These are phyloP conservation scores for Pituophis catenifer DNA, from an alignment of 2,113 vertebrate species.

Conservation along the genomic window DNA sequence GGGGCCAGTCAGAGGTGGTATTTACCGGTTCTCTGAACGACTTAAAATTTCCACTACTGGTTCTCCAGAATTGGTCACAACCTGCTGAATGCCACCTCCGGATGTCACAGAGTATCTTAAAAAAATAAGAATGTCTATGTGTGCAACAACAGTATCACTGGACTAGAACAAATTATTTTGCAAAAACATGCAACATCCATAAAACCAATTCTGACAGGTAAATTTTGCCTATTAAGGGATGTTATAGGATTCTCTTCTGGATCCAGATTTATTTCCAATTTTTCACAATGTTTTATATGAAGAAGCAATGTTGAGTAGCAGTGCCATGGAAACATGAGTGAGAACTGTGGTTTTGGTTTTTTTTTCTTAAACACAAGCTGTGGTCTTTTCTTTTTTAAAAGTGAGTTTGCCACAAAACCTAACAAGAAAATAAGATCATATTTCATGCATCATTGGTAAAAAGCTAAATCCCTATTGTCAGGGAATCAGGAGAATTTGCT, in stretches of 20 bases:
- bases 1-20: too few species aligned
- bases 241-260: neutral
- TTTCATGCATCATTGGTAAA: constrained; percentile 18
- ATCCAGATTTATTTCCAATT: neutral
- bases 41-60: too few species aligned
- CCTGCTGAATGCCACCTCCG: too few species aligned
- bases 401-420: constrained; percentile 11
- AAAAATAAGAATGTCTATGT: neutral
- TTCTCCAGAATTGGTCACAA: too few species aligned
- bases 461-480: constrained; percentile 40
- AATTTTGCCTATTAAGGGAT: neutral
- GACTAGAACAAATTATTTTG: neutral
- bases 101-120: neutral
- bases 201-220: neutral
- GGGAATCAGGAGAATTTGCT: constrained; percentile 31
- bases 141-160: neutral
- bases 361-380: constrained; percentile 22
- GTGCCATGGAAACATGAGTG: neutral
- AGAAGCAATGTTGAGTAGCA: neutral
- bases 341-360: neutral
- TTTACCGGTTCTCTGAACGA: too few species aligned
- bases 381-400: neutral
- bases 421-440: constrained; percentile 27
- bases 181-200: neutral
- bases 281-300: neutral